Evolutionary conservation across 64 coral and sea anemone species (phyloP).

Genomic region (Montipora sp.): DNA sequence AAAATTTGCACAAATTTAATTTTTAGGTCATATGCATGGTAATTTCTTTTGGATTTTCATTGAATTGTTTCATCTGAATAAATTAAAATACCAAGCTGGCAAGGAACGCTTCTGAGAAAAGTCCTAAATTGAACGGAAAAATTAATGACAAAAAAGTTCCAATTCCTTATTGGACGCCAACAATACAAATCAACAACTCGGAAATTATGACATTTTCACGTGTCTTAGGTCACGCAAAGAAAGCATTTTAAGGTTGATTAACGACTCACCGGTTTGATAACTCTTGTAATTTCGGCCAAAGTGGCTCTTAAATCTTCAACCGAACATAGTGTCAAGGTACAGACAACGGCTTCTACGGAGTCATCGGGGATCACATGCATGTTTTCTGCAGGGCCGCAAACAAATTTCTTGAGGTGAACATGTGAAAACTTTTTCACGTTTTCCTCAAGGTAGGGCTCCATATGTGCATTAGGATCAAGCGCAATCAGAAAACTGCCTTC

Average conservation of each 20-base stretch:
- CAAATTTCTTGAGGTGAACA: conserved; percentile 54
- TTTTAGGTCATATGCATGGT: too few species aligned
- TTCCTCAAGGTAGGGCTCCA: conserved; percentile 54
- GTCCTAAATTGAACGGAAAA: too few species aligned
- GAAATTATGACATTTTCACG: not conserved
- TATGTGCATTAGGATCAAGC: conserved; percentile 71
- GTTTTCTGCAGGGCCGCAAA: conserved; percentile 67
- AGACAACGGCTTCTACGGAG: conserved; percentile 70
- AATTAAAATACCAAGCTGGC: too few species aligned
- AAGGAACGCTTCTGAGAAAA: too few species aligned
- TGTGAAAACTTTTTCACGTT: conserved; percentile 59
- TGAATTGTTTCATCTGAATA: too few species aligned
- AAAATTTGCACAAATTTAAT: too few species aligned
- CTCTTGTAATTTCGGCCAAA: conserved; percentile 73
- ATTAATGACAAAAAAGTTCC: not conserved
- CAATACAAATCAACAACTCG: too few species aligned
- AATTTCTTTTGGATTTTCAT: too few species aligned
- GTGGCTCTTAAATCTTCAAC: conserved; percentile 42
- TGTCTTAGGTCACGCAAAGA: not conserved
- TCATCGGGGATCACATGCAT: conserved; percentile 60
- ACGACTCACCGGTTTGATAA: conserved; percentile 81
- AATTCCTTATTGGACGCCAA: not conserved
- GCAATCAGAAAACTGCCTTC: conserved; percentile 67
- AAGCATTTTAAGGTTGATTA: not conserved
- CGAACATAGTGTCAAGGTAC: conserved; percentile 75